These are phyloP conservation scores for Ardeotis arabs DNA, from an alignment of 2,113 vertebrate species.

Conservation along the genomic window DNA sequence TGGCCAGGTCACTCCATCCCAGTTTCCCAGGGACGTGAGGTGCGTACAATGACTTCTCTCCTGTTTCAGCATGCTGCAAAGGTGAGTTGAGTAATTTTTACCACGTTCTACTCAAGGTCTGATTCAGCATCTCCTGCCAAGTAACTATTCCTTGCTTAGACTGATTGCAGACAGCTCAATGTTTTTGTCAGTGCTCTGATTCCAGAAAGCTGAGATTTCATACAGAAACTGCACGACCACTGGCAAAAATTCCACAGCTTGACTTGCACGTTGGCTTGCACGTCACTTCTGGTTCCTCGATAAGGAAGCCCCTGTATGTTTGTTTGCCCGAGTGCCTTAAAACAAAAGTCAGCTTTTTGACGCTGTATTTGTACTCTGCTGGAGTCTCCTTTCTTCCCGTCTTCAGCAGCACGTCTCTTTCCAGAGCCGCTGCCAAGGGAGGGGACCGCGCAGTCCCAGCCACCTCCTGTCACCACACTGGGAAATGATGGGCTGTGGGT, in stretches of 20 bases:
- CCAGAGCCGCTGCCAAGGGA: neutral
- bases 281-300: neutral
- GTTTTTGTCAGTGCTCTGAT: neutral
- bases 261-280: accelerated
- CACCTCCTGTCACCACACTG: neutral
- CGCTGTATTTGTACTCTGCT: neutral
- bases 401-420: neutral
- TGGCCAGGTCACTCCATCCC: neutral
- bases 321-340: neutral
- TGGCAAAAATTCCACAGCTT: neutral
- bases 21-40: neutral
- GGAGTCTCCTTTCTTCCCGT: neutral
- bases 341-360: neutral
- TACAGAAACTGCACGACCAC: neutral
- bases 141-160: neutral
- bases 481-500: accelerated
- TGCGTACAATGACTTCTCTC: accelerated
- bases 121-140: neutral
- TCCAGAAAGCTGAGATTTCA: neutral
- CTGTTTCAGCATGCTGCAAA: neutral
- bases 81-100: neutral
- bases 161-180: neutral
- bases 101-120: neutral
- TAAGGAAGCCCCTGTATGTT: accelerated
- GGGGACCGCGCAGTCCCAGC: neutral